Evolutionary conservation across 2,888 invertebrate species (phyloP).

Genomic region (Panopea generosa): DNA sequence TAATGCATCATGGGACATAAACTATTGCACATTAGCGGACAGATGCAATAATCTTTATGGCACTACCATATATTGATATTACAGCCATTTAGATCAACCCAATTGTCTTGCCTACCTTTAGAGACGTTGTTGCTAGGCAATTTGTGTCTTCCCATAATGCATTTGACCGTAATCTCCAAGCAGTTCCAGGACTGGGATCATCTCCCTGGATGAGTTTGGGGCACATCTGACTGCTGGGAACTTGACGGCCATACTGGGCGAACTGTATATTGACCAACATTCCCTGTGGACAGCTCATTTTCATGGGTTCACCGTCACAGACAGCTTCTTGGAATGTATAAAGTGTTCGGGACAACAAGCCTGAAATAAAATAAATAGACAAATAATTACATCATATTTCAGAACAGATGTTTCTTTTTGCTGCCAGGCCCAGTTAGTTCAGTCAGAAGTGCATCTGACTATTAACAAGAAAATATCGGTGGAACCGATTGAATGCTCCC

Average conservation of each 20-base stretch:
- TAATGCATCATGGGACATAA: no score
- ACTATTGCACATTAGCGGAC: no score
- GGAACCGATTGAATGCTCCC: no score
- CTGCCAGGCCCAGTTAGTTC: no score
- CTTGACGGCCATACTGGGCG: conserved; percentile 94
- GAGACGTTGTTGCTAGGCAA: conserved; percentile 79
- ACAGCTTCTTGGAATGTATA: conserved; percentile 96
- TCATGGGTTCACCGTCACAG: conserved; percentile 95
- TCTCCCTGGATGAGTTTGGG: conserved; percentile 62
- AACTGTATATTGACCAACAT: conserved; percentile 96
- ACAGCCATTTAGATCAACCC: no score
- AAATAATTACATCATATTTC: no score
- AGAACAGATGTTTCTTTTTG: no score
- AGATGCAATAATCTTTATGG: no score
- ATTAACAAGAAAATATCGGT: no score
- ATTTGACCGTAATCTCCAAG: conserved; percentile 27
- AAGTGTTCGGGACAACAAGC: conserved; percentile 94
- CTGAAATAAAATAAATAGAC: conserved; percentile 87
- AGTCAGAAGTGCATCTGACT: no score
- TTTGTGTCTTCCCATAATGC: conserved; percentile 75
- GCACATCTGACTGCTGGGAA: conserved; percentile 84
- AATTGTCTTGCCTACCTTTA: no score
- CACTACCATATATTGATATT: no score
- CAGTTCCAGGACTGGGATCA: conserved; percentile 37
- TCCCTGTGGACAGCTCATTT: conserved; percentile 94